phyloP scores from a whole-genome alignment of 2,113 vertebrate genomes.

The Rhinolophus ferrumequinum region DNA sequence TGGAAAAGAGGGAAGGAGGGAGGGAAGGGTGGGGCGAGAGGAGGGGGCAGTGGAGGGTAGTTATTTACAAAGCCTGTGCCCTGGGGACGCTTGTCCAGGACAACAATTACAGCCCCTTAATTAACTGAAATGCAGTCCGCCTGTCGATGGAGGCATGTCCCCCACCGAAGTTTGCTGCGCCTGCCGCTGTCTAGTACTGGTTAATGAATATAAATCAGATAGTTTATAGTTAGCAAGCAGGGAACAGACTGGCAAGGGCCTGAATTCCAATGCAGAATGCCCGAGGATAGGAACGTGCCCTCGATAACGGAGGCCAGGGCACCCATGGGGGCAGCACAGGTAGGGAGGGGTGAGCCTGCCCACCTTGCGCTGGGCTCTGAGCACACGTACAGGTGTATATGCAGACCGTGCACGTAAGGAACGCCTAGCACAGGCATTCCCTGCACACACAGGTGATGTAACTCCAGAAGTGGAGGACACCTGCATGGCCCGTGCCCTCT shows the following conservation, averaged over 20 bases:
- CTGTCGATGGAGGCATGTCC: conserved; percentile 86
- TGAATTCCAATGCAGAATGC: conserved; percentile 90
- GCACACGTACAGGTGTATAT: neutral
- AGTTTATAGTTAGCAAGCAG: conserved; percentile 91
- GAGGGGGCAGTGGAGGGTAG: conserved; percentile 83
- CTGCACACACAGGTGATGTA: neutral
- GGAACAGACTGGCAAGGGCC: conserved; percentile 87
- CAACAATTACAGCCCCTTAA: conserved; percentile 90
- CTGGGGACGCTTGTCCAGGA: conserved; percentile 88
- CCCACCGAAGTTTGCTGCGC: conserved; percentile 84
- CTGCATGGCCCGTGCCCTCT: accelerated
- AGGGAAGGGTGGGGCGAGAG: conserved; percentile 1
- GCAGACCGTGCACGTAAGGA: accelerated
- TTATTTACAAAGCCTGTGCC: conserved; percentile 89
- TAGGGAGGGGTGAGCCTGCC: neutral
- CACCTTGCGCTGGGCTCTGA: neutral
- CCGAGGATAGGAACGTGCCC: conserved; percentile 88
- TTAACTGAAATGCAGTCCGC: conserved; percentile 89
- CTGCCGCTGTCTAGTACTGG: conserved; percentile 86
- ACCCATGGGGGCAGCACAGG: neutral
- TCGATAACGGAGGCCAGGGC: conserved; percentile 75
- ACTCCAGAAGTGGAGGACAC: neutral
- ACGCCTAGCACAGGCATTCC: neutral
- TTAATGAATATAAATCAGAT: conserved; percentile 95
- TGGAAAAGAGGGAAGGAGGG: neutral